Evolutionary conservation across 2,113 vertebrate genomes (phyloP), one percentile per base, ranked within the genome.

Genomic region (Cercocebus atys): DNA sequence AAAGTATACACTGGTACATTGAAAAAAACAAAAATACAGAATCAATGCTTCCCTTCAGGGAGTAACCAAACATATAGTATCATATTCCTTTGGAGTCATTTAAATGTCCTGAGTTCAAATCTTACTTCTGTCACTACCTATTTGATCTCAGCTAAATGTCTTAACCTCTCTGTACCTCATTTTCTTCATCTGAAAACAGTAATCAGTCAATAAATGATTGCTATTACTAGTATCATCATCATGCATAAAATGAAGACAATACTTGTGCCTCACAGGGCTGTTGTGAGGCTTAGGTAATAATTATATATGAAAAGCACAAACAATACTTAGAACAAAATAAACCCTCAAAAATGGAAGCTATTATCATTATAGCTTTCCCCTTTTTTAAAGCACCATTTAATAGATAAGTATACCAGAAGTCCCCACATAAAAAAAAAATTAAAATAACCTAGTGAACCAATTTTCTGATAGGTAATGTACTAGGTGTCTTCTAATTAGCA

Each of bases 131-230:
- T 8, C 6, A 59, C 88, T 47, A 94, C 72, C 22, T 89, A 93
- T 55, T 55, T 91, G 45, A 96, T 64, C 32, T 92, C 30, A 86
- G 68, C 66, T 35, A 82, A 79, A 78, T 52, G 45, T 95, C 57
- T 90, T 94, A 95, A 95, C 47, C 64, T 93, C 25, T 92, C 38
- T 55, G 18, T 75, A 35, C 45, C 30, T 96, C 12, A 91, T 89
- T 93, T 94, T 73, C 59, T 82, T 96, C 61, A 82, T 17, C 14
- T 94, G 30, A 94, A 93, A 25, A 73, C 68, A 75, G 50, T 52
- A 84, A 76, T n/a, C n/a, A 64, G 88, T 8, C 59, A 68, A 43
- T 73, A 80, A 85, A 25, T 64, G 57, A 89, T 3, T 64, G 43
- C 12, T 84, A 59, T 81, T 84, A 52, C 73, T 47, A 88, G 35